Evolutionary conservation across 2,113 vertebrate genomes (phyloP), one percentile per base, ranked within the genome.

Genomic region (Amphiprion ocellaris): DNA sequence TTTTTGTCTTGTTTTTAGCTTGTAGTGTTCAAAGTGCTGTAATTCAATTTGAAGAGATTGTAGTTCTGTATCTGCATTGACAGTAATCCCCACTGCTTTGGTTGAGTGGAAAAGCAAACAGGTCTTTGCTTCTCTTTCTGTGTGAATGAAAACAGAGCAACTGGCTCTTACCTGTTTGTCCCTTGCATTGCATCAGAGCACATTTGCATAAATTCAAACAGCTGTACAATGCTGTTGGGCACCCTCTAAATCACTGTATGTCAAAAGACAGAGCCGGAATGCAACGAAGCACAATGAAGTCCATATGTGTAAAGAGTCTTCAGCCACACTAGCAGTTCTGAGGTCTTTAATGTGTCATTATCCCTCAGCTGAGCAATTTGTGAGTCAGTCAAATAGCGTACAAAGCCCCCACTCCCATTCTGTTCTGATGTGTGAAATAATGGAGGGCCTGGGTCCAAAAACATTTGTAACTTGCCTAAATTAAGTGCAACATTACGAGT

Each of bases 181-280:
- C n/a, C 49, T 67, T 14, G 52, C 28, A 53, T 53, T 67, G 49
- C 49, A 67, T 37, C 64, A 23, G 64, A 67, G 64, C 7, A 67
- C 7, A 67, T 67, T 67, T 67, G 49, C 47, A 53, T 53, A 37
- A 67, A 67, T 23, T 12, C 21, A 7, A 67, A 26, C 21, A 53
- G 19, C 28, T 16, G 1, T 16, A 17, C 14, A 53, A 23, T 19
- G 33, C 64, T 21, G 50, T 10, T 52, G 26, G 26, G 46, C 41
- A 46, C 10, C 16, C 26, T 64, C 17, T 47, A 30, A 21, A 21
- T 37, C 12, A 12, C 26, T 33, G 12, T 53, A 10, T n/a, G 33
- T 1, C 50, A 53, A 67, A 28, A 67, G 47, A 37, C 19, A 19
- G 47, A 19, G 47, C 47, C 16, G 6, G 47, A 49, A 49, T 49